These are phyloP conservation scores for Benitochromis conjunctus DNA, from an alignment of 2,113 vertebrate genomes.

Conservation along the genomic window DNA sequence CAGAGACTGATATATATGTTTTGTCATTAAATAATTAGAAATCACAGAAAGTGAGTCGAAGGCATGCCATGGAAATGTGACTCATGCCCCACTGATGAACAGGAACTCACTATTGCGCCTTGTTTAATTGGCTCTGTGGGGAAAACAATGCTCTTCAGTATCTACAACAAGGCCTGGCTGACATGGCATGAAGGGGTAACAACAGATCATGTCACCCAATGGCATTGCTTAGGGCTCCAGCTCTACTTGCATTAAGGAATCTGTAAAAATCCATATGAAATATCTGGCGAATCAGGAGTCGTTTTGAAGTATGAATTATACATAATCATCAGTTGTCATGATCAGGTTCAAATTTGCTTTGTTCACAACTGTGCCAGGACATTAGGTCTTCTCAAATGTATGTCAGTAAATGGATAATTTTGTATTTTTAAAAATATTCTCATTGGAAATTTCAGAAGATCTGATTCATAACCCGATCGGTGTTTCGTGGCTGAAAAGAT, in stretches of 20 bases:
- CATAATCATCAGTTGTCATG: neutral
- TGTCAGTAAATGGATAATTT: neutral
- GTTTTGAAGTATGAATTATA: neutral
- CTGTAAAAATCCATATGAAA: neutral
- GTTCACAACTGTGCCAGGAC: neutral
- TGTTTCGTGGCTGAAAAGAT: conserved; percentile 15
- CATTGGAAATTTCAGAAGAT: neutral
- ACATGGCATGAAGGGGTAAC: conserved; percentile 27
- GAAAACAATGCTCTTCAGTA: conserved; percentile 49
- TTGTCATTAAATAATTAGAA: conserved; percentile 29
- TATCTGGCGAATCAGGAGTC: neutral
- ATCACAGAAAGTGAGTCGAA: conserved; percentile 11
- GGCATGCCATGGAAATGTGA: conserved; percentile 22
- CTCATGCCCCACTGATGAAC: neutral
- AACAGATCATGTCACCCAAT: conserved; percentile 47
- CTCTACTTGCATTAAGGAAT: neutral
- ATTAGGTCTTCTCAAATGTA: neutral
- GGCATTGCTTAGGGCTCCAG: conserved; percentile 2
- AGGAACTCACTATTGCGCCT: conserved; percentile 20
- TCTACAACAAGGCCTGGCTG: conserved; percentile 36
- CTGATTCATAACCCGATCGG: conserved; percentile 15
- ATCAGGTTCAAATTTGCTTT: neutral
- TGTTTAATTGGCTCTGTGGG: conserved; percentile 59
- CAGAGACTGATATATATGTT: neutral
- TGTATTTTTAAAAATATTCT: neutral